Evolutionary conservation across 2,113 vertebrate species (phyloP), one percentile per base, ranked within the genome.

Genomic region (Pseudopodoces humilis): DNA sequence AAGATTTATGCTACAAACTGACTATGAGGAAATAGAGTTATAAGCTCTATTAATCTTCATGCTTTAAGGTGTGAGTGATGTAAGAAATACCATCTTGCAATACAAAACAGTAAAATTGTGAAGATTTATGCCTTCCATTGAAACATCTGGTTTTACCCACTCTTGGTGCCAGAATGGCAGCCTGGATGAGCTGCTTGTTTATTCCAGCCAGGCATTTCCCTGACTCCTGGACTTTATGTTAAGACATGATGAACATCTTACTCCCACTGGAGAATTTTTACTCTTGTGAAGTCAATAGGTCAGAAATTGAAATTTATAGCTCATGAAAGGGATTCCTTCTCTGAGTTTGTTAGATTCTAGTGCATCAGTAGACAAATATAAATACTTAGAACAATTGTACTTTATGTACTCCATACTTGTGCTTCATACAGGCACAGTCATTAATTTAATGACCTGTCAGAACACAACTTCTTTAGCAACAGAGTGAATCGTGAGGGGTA

Each of bases 291-390:
- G 74, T 87, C 86, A 91, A 4, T 46, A 86, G 72, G 83, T 78
- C 83, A 89, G 53, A 94, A 89, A n/a, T 43, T 84, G 52, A 88
- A 90, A 95, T 88, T 71, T 78, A 95, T 28, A 71, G 64, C 47
- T 84, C 4, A 11, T 60, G 35, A 88, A 88, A 88, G 8, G 25
- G 28, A 91, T 86, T 84, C 7, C 4, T 92, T n/a, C 44, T 88
- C 33, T 52, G 52, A 74, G 15, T 59, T 39, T 93, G 39, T 28
- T 64, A 41, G 15, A 64, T 35, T 82, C 50, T 88, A 83, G 30
- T 12, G 23, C 20, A 93, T 8, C 43, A 31, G 10, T 19, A 76
- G 70, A 69, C 4, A 58, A 80, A 90, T 65, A 56, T 2, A 79
- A 88, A 72, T 33, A 43, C n/a, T 70, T 56, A 27, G 68, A 47